Evolutionary conservation across 2,888 invertebrate genomes (phyloP), one percentile per base, ranked within the genome.

Genomic region (Omphaloscelis lunosa): DNA sequence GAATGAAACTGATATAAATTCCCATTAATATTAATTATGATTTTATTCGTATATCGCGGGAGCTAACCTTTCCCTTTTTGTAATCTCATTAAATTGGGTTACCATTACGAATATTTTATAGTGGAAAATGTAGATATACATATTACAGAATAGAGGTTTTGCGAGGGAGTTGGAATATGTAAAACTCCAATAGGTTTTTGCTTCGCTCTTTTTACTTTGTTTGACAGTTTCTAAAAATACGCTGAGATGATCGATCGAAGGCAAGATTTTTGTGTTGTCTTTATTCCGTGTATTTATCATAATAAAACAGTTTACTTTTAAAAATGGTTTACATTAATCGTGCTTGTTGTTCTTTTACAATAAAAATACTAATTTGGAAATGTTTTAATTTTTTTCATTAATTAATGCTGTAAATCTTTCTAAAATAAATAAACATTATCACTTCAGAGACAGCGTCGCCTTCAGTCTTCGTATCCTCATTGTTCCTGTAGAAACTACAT

Each of bases 11-110:
- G 39, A 59, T 51, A 65, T 51, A 58, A 66, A 41, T 69, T 67
- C 17, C n/a, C 27, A 83, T 82, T 83, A 70, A 73, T 78, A 82
- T 82, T 82, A 78, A 82, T 78, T 77, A 72, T 51, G 11, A 73
- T 63, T 71, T 27, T 34, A 41, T 56, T 65, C 65, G 39, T 59
- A 72, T 82, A 78, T 41, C 41, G 27, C 51, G 15, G 20, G 58
- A 29, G 34, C 41, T 69, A 66, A 58, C 51, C 23, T 53, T 73
- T 53, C 27, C 56, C 29, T 51, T 59, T 34, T 15, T 34, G 11
- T 83, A 70, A 70, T 82, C 62, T 73, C 70, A 73, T 78, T 68
- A 68, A 17, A 34, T 58, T 73, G 51, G 61, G 45, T 70, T 77
- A 61, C 58, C 65, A 62, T 48, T 27, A 58, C 66, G 29, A 82